Conservation (phyloP, 2,888 invertebrate species). For the Cremastinae sp. region DNA sequence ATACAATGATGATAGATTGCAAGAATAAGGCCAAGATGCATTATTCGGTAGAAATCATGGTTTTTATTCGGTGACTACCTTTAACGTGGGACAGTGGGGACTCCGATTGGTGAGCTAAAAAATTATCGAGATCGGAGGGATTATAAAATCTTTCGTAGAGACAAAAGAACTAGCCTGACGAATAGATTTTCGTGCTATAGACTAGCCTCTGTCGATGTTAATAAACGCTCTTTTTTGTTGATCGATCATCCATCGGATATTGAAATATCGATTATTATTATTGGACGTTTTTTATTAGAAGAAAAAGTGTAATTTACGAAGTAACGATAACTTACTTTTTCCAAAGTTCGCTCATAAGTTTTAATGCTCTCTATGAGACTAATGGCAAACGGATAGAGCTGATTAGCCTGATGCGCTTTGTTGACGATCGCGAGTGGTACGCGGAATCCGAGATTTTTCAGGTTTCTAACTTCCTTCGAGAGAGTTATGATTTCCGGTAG, state of each 20-base stretch:
- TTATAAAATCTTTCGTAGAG: slow-evolving; percentile 69
- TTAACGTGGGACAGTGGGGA: slow-evolving; percentile 77
- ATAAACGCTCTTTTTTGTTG: slow-evolving; percentile 15
- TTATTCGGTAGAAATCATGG: slow-evolving; percentile 54
- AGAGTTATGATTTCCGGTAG: slow-evolving; percentile 98
- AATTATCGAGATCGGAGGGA: slow-evolving; percentile 74
- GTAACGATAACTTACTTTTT: slow-evolving; percentile 88
- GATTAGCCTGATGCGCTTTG: slow-evolving; percentile 99
- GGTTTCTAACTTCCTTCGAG: slow-evolving; percentile 98
- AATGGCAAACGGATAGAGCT: slow-evolving; percentile 98
- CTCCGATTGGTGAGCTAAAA: slow-evolving; percentile 78
- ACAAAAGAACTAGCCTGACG: slow-evolving; percentile 40
- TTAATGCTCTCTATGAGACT: slow-evolving; percentile 98
- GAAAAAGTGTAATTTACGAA: not conserved
- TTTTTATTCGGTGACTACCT: slow-evolving; percentile 71
- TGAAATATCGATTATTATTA: not conserved
- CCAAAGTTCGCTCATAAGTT: slow-evolving; percentile 97
- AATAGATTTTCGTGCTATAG: slow-evolving; percentile 46
- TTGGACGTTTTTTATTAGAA: slow-evolving; percentile 17
- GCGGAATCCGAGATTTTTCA: slow-evolving; percentile 97
- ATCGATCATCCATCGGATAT: not conserved
- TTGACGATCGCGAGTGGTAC: slow-evolving; percentile 99
- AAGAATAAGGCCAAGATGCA: slow-evolving; percentile 61
- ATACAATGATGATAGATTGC: slow-evolving; percentile 49
- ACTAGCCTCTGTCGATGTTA: slow-evolving; percentile 46